Conservation (phyloP, 2,888 invertebrate species). For the Dolichopus griseipennis region DNA sequence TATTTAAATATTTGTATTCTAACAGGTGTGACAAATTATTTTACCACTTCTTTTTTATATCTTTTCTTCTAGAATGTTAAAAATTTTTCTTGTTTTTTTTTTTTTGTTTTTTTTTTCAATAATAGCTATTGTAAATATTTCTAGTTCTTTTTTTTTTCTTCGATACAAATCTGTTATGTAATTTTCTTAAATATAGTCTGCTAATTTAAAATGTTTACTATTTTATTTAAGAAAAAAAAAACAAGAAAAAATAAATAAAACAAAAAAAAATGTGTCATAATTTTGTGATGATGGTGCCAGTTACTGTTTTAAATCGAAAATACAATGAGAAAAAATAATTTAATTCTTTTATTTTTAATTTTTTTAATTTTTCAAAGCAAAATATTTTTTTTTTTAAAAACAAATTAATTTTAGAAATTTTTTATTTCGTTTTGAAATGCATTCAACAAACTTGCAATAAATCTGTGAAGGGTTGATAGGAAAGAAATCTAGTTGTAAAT, state of each 20-base stretch:
- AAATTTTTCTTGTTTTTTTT: background rate
- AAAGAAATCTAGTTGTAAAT: no score
- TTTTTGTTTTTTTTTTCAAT: background rate
- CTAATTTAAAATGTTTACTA: background rate
- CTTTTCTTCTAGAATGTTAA: no score
- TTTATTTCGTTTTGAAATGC: no score
- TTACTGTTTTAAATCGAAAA: background rate
- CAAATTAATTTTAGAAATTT: no score
- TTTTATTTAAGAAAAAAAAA: background rate
- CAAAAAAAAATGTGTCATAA: background rate
- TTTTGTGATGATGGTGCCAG: constrained; percentile 1
- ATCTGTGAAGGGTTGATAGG: no score
- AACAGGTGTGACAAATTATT: background rate
- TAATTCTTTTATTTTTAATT: no score
- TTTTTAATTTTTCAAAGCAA: no score
- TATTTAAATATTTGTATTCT: no score
- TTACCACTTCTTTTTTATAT: background rate
- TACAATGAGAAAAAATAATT: background rate
- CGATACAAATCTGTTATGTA: background rate
- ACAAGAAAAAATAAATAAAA: background rate
- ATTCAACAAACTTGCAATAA: no score
- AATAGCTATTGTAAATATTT: no score
- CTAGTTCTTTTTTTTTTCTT: background rate
- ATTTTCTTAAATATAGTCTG: background rate
- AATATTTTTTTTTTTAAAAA: no score